Percentiles rank a stretch among this genome's conserved stretches.
Conservation (phyloP, 1,140 invertebrate genomes). For the Cotesia chilonis region DNA sequence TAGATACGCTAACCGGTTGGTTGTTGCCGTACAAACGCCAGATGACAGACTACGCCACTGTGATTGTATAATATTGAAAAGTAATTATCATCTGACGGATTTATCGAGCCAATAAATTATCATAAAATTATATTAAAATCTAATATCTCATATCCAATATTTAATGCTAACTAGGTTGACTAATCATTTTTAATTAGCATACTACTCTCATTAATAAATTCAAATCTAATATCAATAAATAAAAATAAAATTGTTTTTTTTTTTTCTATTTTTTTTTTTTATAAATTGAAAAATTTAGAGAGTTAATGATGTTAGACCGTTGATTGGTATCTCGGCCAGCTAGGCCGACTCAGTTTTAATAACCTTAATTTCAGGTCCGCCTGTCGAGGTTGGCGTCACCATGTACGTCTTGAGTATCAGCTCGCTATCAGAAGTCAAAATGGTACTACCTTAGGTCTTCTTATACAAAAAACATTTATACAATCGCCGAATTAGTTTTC, state of each 20-base stretch:
- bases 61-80: constrained; percentile 2
- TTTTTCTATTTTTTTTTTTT: constrained; percentile 1
- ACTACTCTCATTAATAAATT: no score
- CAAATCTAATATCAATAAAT: no score
- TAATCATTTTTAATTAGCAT: background rate
- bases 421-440: constrained; percentile 98
- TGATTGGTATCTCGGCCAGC: constrained; percentile 47
- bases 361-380: constrained; percentile 83
- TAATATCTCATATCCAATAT: background rate
- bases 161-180: constrained; percentile 6
- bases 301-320: constrained; percentile 45
- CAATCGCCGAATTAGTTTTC: constrained; percentile 24
- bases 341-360: constrained; percentile 63
- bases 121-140: no score
- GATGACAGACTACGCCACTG: background rate
- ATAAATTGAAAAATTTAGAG: constrained; percentile 39
- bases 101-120: constrained; percentile 4
- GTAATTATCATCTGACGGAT: constrained; percentile 14
- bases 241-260: no score
- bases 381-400: constrained; percentile 95
- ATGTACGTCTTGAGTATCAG: constrained; percentile 99
- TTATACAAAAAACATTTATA: constrained; percentile 30
- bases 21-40: background rate
- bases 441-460: constrained; percentile 81
- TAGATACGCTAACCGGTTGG: background rate